A percentile compares a stretch with the other conserved stretches of the same genome.
Evolutionary conservation across 2,888 invertebrate genomes (phyloP).

Genomic region (Caenorhabditis sinica): DNA sequence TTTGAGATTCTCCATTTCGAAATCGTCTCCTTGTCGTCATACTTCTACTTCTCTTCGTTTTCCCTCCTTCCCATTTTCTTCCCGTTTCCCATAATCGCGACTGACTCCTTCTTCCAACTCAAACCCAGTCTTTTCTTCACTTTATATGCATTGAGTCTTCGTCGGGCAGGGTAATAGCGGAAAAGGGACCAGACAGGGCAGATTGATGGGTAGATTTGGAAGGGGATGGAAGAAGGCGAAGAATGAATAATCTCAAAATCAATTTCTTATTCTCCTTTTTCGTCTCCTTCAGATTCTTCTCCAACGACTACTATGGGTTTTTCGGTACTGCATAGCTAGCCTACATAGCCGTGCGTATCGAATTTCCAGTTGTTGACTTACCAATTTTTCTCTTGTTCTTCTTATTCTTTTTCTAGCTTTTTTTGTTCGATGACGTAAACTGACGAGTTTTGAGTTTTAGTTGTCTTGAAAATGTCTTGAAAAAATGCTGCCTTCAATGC

Average conservation of each 20-base stretch:
- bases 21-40: neutral
- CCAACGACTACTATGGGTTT: neutral
- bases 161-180: slow-evolving; percentile 29
- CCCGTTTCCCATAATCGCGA: slow-evolving; percentile 18
- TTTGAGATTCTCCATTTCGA: slow-evolving; percentile 10
- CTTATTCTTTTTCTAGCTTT: slow-evolving; percentile 13
- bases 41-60: slow-evolving; percentile 2
- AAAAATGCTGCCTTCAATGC: too few relatives aligned
- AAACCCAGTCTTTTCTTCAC: slow-evolving; percentile 8
- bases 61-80: slow-evolving; percentile 3
- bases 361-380: slow-evolving; percentile 41
- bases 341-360: slow-evolving; percentile 8
- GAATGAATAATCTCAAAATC: slow-evolving; percentile 35
- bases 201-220: slow-evolving; percentile 59
- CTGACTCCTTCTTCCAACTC: slow-evolving; percentile 7
- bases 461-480: too few relatives aligned
- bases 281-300: neutral
- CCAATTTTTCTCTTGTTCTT: slow-evolving; percentile 23
- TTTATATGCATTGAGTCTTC: slow-evolving; percentile 37
- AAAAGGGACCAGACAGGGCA: slow-evolving; percentile 22
- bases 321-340: neutral
- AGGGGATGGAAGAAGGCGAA: neutral
- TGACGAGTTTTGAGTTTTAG: slow-evolving; percentile 10
- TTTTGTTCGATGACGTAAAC: slow-evolving; percentile 25
- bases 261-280: slow-evolving; percentile 1